Base-by-base conservation (phyloP, 2,888 invertebrate species). In the Latheticus oryzae region DNA sequence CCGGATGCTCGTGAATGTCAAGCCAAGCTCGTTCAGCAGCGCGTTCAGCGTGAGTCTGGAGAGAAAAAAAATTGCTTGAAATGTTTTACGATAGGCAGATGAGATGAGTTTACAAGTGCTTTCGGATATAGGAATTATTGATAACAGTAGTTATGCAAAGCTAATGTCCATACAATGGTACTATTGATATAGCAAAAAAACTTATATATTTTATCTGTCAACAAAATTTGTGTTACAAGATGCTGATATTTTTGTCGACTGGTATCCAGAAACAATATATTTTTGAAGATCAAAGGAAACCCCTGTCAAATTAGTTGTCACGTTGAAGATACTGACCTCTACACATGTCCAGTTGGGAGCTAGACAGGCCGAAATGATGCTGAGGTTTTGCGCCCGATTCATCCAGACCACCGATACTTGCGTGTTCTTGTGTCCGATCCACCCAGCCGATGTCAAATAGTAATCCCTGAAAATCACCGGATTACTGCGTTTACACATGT, bases 371-470 rank as follows among this genome's bases (percentile, higher is more conserved):
- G 93, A 90, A 69, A 96, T 87, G 60, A 95, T 86, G 68, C 93
- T 92, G 64, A 92, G 84, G 79, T 97, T 97, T 81, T 97, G 97
- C 32, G 91, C 89, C 68, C 97, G 85, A 78, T 94, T 94, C 86
- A 95, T 90, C 93, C 95, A 97, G 52, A 95, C 91, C 40, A 92
- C 90, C 42, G 91, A 87, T 64, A 96, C 85, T 76, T 91, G 87
- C 60, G 84, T 83, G 78, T 91, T 89, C 71, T 85, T 85, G 73
- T 86, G 85, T 71, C 90, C 88, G 70, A 93, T 87, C 96, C 96
- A 97, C 62, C 90, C 88, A 58, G 94, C 94, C 68, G 93, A 91
- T 76, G 93, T 94, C 76, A 97, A 82, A 81, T 97, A 96, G 81
- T 89, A 90, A 74, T 96, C 95, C 80, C 94, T 95, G 81, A 26